Percentiles rank a stretch among this genome's conserved stretches.
Conservation (phyloP, 2,113 vertebrate species). For the Etia nguti region DNA sequence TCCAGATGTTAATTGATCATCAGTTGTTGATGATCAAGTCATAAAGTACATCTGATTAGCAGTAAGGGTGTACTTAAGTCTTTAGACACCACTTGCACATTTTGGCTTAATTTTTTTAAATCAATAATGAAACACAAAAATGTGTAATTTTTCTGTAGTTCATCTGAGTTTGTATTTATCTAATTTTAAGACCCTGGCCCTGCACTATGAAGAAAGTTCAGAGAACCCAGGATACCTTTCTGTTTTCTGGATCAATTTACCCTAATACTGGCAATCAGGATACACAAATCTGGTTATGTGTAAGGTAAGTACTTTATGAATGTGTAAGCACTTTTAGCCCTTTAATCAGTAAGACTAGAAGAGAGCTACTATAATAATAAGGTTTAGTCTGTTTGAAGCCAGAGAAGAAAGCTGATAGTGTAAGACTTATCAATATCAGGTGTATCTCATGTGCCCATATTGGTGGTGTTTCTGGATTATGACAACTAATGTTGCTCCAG, state of each 20-base stretch:
- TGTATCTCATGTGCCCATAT: not conserved
- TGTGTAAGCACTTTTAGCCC: not conserved
- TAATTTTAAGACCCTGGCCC: not conserved
- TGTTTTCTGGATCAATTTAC: not conserved
- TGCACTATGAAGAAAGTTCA: fast-evolving
- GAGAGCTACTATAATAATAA: not conserved
- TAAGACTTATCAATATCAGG: fast-evolving
- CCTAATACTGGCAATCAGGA: not conserved
- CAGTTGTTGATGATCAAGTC: fast-evolving
- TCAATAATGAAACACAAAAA: fast-evolving
- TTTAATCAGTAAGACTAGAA: not conserved
- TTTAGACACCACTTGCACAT: fast-evolving
- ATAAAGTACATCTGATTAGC: not conserved
- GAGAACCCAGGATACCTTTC: not conserved
- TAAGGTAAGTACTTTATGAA: not conserved
- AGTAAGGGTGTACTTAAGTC: not conserved
- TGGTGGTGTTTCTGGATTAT: not conserved
- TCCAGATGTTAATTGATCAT: not conserved
- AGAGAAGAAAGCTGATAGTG: fast-evolving
- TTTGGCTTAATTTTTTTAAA: not conserved
- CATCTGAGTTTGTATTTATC: not conserved
- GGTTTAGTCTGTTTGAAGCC: not conserved
- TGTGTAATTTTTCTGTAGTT: not conserved
- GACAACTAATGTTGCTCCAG: not conserved
- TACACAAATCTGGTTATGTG: not conserved